A percentile compares a stretch with the other conserved stretches of the same genome.
These are phyloP conservation scores for Lophotriccus pileatus DNA, from an alignment of 2,797 vertebrate genomes.

Conservation along the genomic window DNA sequence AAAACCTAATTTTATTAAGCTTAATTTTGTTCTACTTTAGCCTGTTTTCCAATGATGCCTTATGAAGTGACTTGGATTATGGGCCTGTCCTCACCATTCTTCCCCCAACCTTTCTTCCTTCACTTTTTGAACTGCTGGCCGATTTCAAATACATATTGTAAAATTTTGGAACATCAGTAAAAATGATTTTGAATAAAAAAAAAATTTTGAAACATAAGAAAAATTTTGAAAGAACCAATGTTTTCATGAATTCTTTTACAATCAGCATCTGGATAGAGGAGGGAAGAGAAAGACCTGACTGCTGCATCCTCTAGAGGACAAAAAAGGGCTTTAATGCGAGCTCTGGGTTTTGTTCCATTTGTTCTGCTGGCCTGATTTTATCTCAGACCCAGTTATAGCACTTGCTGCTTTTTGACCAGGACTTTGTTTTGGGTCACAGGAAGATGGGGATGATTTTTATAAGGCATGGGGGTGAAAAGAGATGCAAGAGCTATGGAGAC, in stretches of 20 bases:
- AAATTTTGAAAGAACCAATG: background rate
- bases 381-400: background rate
- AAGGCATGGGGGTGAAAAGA: background rate
- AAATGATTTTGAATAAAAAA: background rate
- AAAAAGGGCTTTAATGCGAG: background rate
- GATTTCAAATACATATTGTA: background rate
- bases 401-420: background rate
- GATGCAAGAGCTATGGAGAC: background rate
- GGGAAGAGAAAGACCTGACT: background rate
- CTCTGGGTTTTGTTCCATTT: background rate
- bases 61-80: background rate
- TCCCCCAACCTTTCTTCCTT: background rate
- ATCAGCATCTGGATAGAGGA: background rate
- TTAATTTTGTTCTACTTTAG: background rate
- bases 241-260: background rate
- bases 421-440: background rate
- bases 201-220: background rate
- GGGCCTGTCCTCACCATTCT: background rate
- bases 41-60: background rate
- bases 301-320: background rate
- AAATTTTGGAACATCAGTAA: background rate
- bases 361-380: background rate
- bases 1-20: background rate
- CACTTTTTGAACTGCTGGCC: background rate
- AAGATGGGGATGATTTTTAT: background rate